Conservation (phyloP, 2,113 vertebrate species). For the Thunnus maccoyii region DNA sequence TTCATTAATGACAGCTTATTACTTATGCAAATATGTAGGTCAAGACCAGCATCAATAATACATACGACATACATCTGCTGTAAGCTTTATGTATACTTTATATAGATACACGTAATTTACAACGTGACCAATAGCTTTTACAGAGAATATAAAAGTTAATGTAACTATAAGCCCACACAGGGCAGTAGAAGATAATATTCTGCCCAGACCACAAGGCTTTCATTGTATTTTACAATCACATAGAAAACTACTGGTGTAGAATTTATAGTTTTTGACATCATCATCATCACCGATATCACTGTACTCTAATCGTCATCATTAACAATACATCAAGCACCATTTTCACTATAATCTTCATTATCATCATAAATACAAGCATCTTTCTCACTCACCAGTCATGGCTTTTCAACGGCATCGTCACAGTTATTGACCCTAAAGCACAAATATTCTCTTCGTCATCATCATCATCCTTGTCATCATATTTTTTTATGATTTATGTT, state of each 20-base stretch:
- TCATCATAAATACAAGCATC: conserved; percentile 57
- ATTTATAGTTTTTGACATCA: conserved; percentile 70
- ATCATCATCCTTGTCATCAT: conserved; percentile 29
- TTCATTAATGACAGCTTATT: conserved; percentile 45
- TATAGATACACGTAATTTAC: conserved; percentile 81
- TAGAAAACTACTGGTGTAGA: conserved; percentile 81
- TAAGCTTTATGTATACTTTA: conserved; percentile 80
- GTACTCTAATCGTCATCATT: conserved; percentile 49
- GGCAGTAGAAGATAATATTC: conserved; percentile 78
- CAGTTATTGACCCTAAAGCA: conserved; percentile 51
- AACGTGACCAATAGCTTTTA: conserved; percentile 83
- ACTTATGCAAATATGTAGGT: conserved; percentile 67
- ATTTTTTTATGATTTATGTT: conserved; percentile 65
- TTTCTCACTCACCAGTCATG: conserved; percentile 65
- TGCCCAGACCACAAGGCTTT: conserved; percentile 73
- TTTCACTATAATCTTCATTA: conserved; percentile 55
- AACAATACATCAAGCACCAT: conserved; percentile 45
- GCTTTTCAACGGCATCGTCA: conserved; percentile 66
- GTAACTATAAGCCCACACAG: conserved; percentile 73
- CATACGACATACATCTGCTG: conserved; percentile 44
- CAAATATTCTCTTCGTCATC: conserved; percentile 40
- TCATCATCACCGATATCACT: conserved; percentile 56
- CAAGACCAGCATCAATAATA: conserved; percentile 66
- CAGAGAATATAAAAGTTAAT: conserved; percentile 84
- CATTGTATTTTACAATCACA: conserved; percentile 83